Conservation (phyloP, 1,140 invertebrate genomes). For the Portunus trituberculatus region DNA sequence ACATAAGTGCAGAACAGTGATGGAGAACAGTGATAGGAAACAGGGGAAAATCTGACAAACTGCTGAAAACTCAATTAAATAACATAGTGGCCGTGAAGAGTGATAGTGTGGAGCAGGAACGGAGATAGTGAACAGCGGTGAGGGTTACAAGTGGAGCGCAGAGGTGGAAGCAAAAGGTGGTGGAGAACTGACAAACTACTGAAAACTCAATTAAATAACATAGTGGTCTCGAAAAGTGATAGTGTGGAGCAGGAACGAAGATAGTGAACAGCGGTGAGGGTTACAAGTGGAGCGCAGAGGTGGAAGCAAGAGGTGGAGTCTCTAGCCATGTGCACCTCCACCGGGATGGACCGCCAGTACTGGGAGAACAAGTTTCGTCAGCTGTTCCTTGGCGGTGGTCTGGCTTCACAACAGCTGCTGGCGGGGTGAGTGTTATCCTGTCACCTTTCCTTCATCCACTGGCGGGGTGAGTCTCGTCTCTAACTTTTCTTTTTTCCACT, state of each 20-base stretch:
- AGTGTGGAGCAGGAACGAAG: too few species aligned
- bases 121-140: too few species aligned
- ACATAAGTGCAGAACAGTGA: neutral
- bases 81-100: neutral
- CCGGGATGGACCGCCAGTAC: slow-evolving; percentile 59
- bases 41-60: neutral
- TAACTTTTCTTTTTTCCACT: too few species aligned
- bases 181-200: neutral
- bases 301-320: neutral
- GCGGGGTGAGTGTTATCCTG: neutral
- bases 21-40: neutral
- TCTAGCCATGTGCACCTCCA: neutral
- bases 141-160: neutral
- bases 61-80: neutral
- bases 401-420: neutral
- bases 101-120: too few species aligned
- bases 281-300: neutral
- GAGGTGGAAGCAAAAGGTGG: neutral
- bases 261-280: too few species aligned
- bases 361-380: slow-evolving; percentile 69
- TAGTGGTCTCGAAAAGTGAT: too few species aligned
- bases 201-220: neutral
- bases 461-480: too few species aligned
- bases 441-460: too few species aligned
- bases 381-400: slow-evolving; percentile 62